Base-by-base conservation (phyloP, 2,888 invertebrate species). In the Sinopyrophorus schimmeli region DNA sequence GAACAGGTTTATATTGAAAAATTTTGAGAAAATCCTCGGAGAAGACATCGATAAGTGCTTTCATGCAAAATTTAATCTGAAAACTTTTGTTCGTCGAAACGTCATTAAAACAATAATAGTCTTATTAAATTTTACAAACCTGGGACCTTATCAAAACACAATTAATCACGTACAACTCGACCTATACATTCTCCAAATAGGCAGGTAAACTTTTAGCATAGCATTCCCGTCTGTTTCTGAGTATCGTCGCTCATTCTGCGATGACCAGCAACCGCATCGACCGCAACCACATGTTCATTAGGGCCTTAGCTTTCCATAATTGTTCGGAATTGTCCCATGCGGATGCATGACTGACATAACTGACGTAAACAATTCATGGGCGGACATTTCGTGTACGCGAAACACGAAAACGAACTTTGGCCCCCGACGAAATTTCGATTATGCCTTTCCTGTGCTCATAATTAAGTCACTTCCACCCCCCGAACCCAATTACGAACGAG, bases 221-320 rank as follows among this genome's bases (percentile, higher is more conserved):
- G 43, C 35, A 35, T 35, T 43, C 35, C n/a, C 43, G 35, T 43
- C 43, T 35, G 43, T 35, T 43, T 15, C 26, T 27, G 43, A 42
- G 32, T 12, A 12, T 6, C 28, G 30, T 37, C 38, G 23, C n/a
- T 16, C 10, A 24, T 12, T 6, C 14, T n/a, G n/a, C n/a, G n/a
- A n/a, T n/a, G 16, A 15, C 42, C 11, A 16, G n/a, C 21, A 46
- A 39, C 46, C 46, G 24, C 46, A 46, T 23, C 35, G 30, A 38
- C 46, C 46, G 17, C 38, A 46, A 39, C 46, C 46, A 46, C 38
- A 46, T 46, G 38, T 46, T 46, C 46, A 46, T 46, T 46, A 38
- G 38, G 46, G 31, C 30, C 38, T 42, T 30, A n/a, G 34, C 24
- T 14, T 34, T 27, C 18, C 24, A 42, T 17, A 41, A 31, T 38